Evolutionary conservation across 2,113 vertebrate species (phyloP).

Genomic region (Urocolius indicus): DNA sequence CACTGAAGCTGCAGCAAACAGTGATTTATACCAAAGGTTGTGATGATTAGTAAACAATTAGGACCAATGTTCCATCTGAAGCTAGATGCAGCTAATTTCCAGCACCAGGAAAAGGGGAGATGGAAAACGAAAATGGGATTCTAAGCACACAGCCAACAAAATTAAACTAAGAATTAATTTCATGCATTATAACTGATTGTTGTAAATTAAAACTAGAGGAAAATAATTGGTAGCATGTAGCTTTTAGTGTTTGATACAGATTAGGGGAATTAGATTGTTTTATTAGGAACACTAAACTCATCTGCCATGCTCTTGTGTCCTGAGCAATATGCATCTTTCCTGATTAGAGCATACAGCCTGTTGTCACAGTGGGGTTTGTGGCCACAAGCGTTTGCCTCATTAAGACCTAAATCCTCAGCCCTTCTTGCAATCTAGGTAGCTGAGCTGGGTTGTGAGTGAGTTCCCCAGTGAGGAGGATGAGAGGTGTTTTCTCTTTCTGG

Average conservation of each 20-base stretch:
- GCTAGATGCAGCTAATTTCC: constrained; percentile 19
- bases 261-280: constrained; percentile 68
- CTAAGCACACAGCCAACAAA: constrained; percentile 40
- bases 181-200: constrained; percentile 67
- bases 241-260: constrained; percentile 65
- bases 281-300: constrained; percentile 42
- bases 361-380: background rate
- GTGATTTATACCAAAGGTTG: background rate
- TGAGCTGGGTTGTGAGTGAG: background rate
- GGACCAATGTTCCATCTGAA: constrained; percentile 14
- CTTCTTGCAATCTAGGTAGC: background rate
- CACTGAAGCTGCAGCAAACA: background rate
- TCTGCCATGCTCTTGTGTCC: background rate
- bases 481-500: background rate
- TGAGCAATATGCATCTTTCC: background rate
- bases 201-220: constrained; percentile 69
- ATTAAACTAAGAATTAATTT: constrained; percentile 71
- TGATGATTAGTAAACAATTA: constrained; percentile 50
- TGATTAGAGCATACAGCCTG: background rate
- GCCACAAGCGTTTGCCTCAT: background rate
- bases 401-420: background rate
- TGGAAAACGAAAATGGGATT: background rate
- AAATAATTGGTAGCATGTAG: constrained; percentile 66
- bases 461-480: background rate
- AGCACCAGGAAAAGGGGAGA: background rate